Conservation (phyloP, 1,140 invertebrate species). For the Drosophila ananassae region DNA sequence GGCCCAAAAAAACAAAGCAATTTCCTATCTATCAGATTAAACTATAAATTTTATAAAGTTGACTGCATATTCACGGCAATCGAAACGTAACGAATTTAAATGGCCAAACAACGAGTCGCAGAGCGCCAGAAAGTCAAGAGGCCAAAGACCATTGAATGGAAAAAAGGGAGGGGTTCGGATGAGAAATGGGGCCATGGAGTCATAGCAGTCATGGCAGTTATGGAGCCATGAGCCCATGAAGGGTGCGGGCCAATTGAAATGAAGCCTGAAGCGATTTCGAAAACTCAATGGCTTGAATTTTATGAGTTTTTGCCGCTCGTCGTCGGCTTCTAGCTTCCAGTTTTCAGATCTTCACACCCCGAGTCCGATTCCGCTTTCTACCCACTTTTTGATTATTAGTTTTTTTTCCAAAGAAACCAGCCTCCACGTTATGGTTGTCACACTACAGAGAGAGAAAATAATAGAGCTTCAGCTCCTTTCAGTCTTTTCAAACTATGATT, state of each 20-base stretch:
- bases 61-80: conserved; percentile 81
- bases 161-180: not conserved
- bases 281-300: conserved; percentile 81
- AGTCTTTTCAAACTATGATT: not conserved
- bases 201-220: not conserved
- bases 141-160: conserved; percentile 33
- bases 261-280: conserved; percentile 79
- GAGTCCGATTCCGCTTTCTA: conserved; percentile 39
- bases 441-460: not conserved
- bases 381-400: conserved; percentile 77
- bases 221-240: not conserved
- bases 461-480: too few relatives aligned
- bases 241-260: conserved; percentile 62
- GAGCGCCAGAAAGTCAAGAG: conserved; percentile 63
- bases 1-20: conserved; percentile 73
- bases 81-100: conserved; percentile 82
- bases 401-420: conserved; percentile 47
- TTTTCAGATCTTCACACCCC: conserved; percentile 21
- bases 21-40: conserved; percentile 82
- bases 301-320: conserved; percentile 66
- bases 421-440: not conserved
- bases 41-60: conserved; percentile 83
- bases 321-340: conserved; percentile 27
- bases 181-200: not conserved
- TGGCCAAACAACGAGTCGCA: conserved; percentile 72